phyloP scores from a whole-genome alignment of 1,140 invertebrate genomes.

The Drosophila insularis region DNA sequence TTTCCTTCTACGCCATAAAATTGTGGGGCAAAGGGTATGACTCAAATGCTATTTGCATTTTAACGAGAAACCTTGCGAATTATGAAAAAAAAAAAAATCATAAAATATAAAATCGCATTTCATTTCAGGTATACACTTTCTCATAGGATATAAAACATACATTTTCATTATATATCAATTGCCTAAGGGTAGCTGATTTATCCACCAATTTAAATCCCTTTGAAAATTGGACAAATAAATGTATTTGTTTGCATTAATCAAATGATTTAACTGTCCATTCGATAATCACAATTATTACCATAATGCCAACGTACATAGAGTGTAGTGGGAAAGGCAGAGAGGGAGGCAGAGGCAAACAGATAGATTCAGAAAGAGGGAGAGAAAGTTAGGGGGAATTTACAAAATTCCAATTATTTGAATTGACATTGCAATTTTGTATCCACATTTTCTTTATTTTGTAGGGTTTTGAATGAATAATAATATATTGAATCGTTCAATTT shows the following conservation, averaged over 20 bases:
- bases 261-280: no score
- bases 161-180: no score
- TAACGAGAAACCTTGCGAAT: slow-evolving; percentile 46
- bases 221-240: neutral
- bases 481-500: no score
- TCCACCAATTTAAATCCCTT: neutral
- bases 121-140: no score
- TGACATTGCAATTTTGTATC: neutral
- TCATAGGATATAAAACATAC: no score
- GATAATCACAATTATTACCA: no score
- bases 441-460: no score
- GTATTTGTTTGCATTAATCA: neutral
- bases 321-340: neutral
- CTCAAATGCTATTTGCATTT: slow-evolving; percentile 62
- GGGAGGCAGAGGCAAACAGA: neutral
- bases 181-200: no score
- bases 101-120: neutral
- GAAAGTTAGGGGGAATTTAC: neutral
- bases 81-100: slow-evolving; percentile 6
- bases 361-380: neutral
- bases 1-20: no score
- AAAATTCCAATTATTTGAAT: neutral
- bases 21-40: neutral
- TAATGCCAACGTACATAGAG: no score
- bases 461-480: no score